A percentile compares a stretch with the other conserved stretches of the same genome.
Conservation (phyloP, 1,140 invertebrate species). For the Eupeodes corollae region DNA sequence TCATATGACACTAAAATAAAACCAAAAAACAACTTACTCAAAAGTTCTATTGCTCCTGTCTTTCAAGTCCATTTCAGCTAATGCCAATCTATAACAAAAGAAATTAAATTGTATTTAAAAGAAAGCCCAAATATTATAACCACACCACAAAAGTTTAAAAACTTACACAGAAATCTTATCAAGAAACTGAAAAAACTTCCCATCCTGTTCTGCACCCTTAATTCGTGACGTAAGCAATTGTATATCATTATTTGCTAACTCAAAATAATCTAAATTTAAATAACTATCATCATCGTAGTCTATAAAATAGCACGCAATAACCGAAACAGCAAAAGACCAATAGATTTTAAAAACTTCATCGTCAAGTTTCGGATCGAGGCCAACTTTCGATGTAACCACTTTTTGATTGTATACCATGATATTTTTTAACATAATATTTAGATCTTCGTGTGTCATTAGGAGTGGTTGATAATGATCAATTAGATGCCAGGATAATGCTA, state of each 20-base stretch:
- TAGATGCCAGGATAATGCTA: conserved; percentile 23
- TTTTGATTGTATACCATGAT: conserved; percentile 35
- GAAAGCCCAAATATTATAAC: too few relatives aligned
- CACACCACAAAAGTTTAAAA: too few relatives aligned
- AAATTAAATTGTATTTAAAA: too few relatives aligned
- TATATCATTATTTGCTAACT: conserved; percentile 25
- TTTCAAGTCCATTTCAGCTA: too few relatives aligned
- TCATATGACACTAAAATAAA: too few relatives aligned
- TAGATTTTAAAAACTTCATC: conserved; percentile 36
- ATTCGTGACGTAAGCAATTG: conserved; percentile 22
- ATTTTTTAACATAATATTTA: conserved; percentile 27
- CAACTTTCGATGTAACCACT: conserved; percentile 25
- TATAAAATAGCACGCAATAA: conserved; percentile 34
- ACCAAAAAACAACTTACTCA: too few relatives aligned
- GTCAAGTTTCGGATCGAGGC: conserved; percentile 25
- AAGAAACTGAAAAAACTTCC: conserved; percentile 29
- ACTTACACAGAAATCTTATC: neutral
- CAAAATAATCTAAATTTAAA: conserved; percentile 22
- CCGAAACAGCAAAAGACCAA: conserved; percentile 32
- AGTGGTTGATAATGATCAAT: conserved; percentile 31
- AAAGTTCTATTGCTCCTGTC: too few relatives aligned
- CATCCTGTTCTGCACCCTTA: conserved; percentile 26
- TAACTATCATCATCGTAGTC: conserved; percentile 21
- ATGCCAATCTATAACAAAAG: too few relatives aligned
- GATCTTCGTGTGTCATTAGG: conserved; percentile 27